These are phyloP conservation scores for Standfussiana lucernea DNA, from an alignment of 2,888 invertebrate species.

Conservation along the genomic window DNA sequence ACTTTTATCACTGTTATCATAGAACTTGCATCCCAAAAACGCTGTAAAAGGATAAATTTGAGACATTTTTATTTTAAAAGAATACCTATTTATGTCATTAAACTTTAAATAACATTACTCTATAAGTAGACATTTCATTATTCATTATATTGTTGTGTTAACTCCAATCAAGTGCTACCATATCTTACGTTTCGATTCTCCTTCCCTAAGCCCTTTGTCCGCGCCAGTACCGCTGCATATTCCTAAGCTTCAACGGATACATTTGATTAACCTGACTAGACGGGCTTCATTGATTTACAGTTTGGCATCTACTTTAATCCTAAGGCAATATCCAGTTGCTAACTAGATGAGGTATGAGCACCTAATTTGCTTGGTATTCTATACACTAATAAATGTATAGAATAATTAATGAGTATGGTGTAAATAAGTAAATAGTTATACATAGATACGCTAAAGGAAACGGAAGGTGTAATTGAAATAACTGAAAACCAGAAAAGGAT, in stretches of 20 bases:
- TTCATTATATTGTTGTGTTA: neutral
- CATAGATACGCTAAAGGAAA: neutral
- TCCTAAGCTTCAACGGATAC: slow-evolving; percentile 86
- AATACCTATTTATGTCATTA: neutral
- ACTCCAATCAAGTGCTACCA: neutral
- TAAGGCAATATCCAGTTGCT: slow-evolving; percentile 78
- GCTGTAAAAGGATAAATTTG: neutral
- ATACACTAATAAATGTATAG: neutral
- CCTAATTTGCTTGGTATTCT: slow-evolving; percentile 13
- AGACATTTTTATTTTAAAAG: neutral
- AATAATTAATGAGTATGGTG: neutral
- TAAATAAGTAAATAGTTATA: neutral
- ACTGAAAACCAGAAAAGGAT: neutral
- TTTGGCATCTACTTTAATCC: slow-evolving; percentile 88
- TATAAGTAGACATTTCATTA: too few relatives aligned
- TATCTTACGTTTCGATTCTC: neutral
- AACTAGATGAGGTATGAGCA: slow-evolving; percentile 45
- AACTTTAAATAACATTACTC: neutral
- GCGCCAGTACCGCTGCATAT: slow-evolving; percentile 79
- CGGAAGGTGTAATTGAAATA: neutral
- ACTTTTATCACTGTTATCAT: neutral
- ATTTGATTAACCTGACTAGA: slow-evolving; percentile 91
- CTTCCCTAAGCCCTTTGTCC: slow-evolving; percentile 41
- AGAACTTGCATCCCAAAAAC: neutral
- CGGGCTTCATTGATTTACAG: slow-evolving; percentile 90